Evolutionary conservation across 2,888 invertebrate genomes (phyloP).

Genomic region (Clanis bilineata): DNA sequence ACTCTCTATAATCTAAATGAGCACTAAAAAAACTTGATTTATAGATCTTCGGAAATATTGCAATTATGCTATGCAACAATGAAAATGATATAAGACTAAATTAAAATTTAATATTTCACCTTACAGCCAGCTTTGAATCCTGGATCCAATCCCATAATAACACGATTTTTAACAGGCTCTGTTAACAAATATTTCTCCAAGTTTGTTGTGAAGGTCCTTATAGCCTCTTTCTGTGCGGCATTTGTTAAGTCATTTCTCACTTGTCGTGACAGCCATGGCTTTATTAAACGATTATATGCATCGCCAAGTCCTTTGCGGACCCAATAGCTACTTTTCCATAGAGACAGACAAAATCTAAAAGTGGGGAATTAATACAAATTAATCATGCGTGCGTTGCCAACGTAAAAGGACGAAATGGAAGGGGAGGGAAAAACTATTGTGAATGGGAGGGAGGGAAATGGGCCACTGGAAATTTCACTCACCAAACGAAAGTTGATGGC

Average conservation of each 20-base stretch:
- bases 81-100: not conserved
- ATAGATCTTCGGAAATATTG: too few relatives aligned
- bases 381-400: too few relatives aligned
- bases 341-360: slow-evolving; percentile 62
- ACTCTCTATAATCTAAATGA: too few relatives aligned
- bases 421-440: too few relatives aligned
- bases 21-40: too few relatives aligned
- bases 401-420: too few relatives aligned
- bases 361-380: not conserved
- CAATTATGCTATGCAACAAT: not conserved
- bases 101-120: slow-evolving; percentile 51
- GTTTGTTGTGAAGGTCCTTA: slow-evolving; percentile 92
- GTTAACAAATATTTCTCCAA: slow-evolving; percentile 91
- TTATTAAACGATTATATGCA: slow-evolving; percentile 73
- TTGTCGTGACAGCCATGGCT: slow-evolving; percentile 86
- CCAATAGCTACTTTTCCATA: slow-evolving; percentile 67
- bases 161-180: slow-evolving; percentile 90
- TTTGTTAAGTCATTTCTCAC: slow-evolving; percentile 88
- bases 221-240: slow-evolving; percentile 90
- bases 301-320: slow-evolving; percentile 67
- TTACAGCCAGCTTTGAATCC: slow-evolving; percentile 95
- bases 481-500: too few relatives aligned
- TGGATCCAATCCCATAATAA: slow-evolving; percentile 94
- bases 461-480: too few relatives aligned
- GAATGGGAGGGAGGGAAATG: too few relatives aligned